A percentile compares a stretch with the other conserved stretches of the same genome.
Conservation (phyloP, 2,888 invertebrate species). For the Gandaritis pyraliata region DNA sequence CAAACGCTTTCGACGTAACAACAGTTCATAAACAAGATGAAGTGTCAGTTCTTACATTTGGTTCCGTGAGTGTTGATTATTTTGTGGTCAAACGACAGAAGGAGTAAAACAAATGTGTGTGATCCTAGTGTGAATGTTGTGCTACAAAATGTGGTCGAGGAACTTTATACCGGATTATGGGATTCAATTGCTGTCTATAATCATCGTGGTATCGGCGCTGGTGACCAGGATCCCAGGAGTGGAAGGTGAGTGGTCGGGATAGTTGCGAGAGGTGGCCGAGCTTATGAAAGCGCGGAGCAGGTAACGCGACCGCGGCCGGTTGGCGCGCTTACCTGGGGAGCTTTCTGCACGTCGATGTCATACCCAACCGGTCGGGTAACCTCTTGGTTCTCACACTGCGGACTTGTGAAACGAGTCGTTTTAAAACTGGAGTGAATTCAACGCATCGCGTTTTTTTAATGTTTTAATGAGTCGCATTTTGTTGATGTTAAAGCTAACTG, state of each 20-base stretch:
- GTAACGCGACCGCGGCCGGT: conserved; percentile 62
- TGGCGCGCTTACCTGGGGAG: conserved; percentile 57
- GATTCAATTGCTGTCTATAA: conserved; percentile 84
- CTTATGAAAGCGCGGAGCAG: conserved; percentile 78
- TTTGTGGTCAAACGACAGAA: conserved; percentile 75
- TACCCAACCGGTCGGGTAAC: conserved; percentile 65
- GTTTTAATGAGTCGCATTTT: conserved; percentile 72
- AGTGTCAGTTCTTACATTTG: conserved; percentile 81
- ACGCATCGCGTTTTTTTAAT: conserved; percentile 77
- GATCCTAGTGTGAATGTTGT: conserved; percentile 85
- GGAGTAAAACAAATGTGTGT: conserved; percentile 84
- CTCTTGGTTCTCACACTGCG: conserved; percentile 79
- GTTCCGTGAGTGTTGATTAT: conserved; percentile 82
- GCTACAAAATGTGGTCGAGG: conserved; percentile 88
- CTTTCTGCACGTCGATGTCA: conserved; percentile 57
- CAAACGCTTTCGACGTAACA: conserved; percentile 72
- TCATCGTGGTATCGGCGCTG: conserved; percentile 74
- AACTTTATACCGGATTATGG: conserved; percentile 88
- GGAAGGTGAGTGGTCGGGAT: conserved; percentile 81
- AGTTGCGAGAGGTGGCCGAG: conserved; percentile 63
- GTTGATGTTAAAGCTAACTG: conserved; percentile 57
- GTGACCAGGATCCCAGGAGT: conserved; percentile 79
- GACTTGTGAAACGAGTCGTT: conserved; percentile 81
- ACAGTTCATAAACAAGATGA: conserved; percentile 82
- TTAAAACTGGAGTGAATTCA: conserved; percentile 82